A percentile compares a stretch with the other conserved stretches of the same genome.
phyloP scores from a whole-genome alignment of 2,888 invertebrate genomes.

The Sinopyrophorus schimmeli region DNA sequence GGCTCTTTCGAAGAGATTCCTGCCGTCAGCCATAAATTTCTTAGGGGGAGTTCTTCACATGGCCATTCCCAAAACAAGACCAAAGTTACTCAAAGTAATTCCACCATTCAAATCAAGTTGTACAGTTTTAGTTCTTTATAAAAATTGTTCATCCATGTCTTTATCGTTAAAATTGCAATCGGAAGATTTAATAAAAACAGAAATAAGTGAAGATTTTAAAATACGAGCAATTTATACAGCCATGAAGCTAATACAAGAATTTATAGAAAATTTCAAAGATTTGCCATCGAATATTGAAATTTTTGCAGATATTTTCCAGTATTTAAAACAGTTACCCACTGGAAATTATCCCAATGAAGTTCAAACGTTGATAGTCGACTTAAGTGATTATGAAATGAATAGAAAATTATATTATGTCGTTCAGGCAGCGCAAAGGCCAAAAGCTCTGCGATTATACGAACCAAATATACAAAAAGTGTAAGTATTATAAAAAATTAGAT shows the following conservation, averaged over 20 bases:
- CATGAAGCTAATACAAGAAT: constrained; percentile 63
- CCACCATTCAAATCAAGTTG: constrained; percentile 68
- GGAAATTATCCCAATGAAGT: constrained; percentile 67
- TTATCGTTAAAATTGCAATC: constrained; percentile 57
- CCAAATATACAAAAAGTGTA: constrained; percentile 84
- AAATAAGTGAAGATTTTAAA: constrained; percentile 67
- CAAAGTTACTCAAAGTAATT: constrained; percentile 64
- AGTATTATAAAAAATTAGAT: no score
- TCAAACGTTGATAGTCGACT: constrained; percentile 53
- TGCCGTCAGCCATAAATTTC: constrained; percentile 81
- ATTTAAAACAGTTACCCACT: constrained; percentile 62
- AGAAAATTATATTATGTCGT: constrained; percentile 63
- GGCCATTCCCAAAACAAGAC: constrained; percentile 65
- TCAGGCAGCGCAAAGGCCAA: constrained; percentile 72
- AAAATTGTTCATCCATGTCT: constrained; percentile 53
- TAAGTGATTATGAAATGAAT: constrained; percentile 56
- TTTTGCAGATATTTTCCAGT: constrained; percentile 61
- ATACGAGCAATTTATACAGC: constrained; percentile 62
- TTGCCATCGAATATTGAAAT: constrained; percentile 50
- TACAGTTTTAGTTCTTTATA: constrained; percentile 58
- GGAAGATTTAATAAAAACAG: constrained; percentile 60
- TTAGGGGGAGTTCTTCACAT: constrained; percentile 75
- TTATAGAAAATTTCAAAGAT: constrained; percentile 58
- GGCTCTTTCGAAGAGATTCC: constrained; percentile 74
- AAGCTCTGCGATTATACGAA: constrained; percentile 80